These are phyloP conservation scores for Trichosurus vulpecula DNA, from an alignment of 2,797 vertebrate genomes.

Conservation along the genomic window DNA sequence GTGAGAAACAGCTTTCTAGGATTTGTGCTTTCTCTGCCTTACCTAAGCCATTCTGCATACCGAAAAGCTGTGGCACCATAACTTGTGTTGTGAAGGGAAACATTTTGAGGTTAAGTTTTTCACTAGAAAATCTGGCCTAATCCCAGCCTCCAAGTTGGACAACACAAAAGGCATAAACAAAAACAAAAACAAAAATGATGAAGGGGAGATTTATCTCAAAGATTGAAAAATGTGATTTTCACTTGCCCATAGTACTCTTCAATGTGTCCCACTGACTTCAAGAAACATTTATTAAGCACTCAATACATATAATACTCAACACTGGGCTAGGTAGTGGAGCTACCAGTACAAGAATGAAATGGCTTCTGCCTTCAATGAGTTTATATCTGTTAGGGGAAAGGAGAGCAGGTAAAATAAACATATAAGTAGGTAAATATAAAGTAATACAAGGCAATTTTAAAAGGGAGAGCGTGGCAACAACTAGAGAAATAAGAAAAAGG, in stretches of 20 bases:
- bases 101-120: not conserved
- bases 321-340: not conserved
- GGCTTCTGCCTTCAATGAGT: not conserved
- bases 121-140: not conserved
- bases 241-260: not conserved
- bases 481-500: not conserved
- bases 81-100: not conserved
- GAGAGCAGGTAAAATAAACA: not conserved
- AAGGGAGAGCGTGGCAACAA: not conserved
- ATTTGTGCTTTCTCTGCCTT: conserved; percentile 53
- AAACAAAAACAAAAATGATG: conserved; percentile 2
- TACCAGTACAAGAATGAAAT: not conserved
- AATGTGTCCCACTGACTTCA: not conserved
- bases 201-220: not conserved
- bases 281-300: not conserved
- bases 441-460: not conserved
- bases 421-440: not conserved
- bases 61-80: not conserved
- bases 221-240: not conserved
- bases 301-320: not conserved
- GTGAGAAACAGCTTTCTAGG: conserved; percentile 45
- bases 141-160: not conserved
- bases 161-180: conserved; percentile 21
- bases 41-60: conserved; percentile 39
- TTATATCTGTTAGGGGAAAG: not conserved